Conservation (phyloP, 2,888 invertebrate genomes). For the Nezara viridula region DNA sequence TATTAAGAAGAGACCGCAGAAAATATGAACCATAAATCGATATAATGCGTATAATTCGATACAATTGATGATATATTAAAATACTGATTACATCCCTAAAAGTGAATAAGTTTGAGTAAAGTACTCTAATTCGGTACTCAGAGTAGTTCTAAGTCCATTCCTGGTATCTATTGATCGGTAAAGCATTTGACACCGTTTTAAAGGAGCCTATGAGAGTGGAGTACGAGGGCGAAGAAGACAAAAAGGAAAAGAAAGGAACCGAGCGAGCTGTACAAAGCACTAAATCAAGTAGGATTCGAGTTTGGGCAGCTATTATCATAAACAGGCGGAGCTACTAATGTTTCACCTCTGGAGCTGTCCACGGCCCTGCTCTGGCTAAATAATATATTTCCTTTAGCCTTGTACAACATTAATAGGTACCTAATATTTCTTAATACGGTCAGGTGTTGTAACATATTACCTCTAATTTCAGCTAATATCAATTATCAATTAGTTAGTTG, state of each 20-base stretch:
- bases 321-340: constrained; percentile 29
- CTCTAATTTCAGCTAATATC: background rate
- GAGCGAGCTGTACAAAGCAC: background rate
- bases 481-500: background rate
- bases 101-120: too few relatives aligned
- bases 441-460: background rate
- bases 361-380: background rate
- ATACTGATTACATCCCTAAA: too few relatives aligned
- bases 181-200: background rate
- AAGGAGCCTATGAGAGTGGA: background rate
- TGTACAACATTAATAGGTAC: background rate
- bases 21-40: too few relatives aligned
- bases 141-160: too few relatives aligned
- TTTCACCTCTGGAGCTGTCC: background rate
- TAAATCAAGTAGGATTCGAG: constrained; percentile 38
- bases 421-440: constrained; percentile 10
- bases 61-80: too few relatives aligned
- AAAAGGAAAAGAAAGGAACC: background rate
- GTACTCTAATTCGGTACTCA: too few relatives aligned
- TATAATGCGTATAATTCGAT: too few relatives aligned
- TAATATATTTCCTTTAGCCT: background rate
- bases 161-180: background rate
- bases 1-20: too few relatives aligned
- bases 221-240: background rate
- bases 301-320: constrained; percentile 48